phyloP scores from a whole-genome alignment of 2,113 vertebrate genomes.

The Platysternon megacephalum region DNA sequence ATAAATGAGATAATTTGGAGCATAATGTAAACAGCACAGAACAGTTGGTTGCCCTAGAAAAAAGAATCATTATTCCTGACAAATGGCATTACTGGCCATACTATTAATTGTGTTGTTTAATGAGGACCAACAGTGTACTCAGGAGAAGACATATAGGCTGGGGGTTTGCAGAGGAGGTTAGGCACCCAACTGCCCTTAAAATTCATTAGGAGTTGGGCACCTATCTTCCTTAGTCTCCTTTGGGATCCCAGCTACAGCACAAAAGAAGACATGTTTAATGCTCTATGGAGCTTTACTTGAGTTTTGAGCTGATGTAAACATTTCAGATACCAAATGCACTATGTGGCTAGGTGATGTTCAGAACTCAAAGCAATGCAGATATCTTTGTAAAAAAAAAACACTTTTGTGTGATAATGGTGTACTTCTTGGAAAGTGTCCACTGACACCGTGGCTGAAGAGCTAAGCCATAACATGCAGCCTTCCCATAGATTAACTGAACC shows the following conservation, averaged over 20 bases:
- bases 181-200: not conserved
- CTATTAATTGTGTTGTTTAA: not conserved
- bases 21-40: not conserved
- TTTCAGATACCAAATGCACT: not conserved
- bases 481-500: not conserved
- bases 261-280: not conserved
- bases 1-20: not conserved
- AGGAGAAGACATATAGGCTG: not conserved
- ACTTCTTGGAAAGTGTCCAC: not conserved
- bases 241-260: not conserved
- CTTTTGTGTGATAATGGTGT: rapidly evolving
- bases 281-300: not conserved
- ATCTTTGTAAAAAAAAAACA: not conserved
- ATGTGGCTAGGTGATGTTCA: not conserved
- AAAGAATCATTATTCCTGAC: not conserved
- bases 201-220: not conserved
- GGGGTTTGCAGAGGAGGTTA: not conserved
- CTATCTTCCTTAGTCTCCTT: not conserved
- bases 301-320: not conserved
- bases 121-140: not conserved
- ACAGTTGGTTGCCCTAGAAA: not conserved
- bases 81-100: not conserved
- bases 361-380: not conserved
- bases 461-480: not conserved
- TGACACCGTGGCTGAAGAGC: not conserved